Evolutionary conservation across 2,113 vertebrate genomes (phyloP).

Genomic region (Sphaerodactylus townsendi): DNA sequence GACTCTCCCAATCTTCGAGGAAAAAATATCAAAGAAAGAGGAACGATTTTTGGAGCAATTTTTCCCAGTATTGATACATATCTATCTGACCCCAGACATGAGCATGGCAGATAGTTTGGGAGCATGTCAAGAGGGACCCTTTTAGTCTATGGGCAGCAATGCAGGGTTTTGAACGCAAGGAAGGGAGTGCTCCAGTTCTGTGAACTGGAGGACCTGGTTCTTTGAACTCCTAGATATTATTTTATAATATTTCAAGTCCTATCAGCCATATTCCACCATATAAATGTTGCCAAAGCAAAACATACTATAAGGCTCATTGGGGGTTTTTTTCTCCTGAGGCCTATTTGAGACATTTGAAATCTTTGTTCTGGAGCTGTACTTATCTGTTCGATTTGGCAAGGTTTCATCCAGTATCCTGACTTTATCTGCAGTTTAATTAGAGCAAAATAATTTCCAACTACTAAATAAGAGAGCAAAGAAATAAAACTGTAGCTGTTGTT

Average conservation of each 20-base stretch:
- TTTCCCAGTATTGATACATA: not conserved
- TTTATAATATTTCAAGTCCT: not conserved
- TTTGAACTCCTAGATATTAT: not conserved
- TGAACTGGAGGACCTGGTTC: not conserved
- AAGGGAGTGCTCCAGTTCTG: not conserved
- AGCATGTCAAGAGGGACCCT: not conserved
- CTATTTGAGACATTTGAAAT: not conserved
- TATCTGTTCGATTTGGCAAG: constrained; percentile 35
- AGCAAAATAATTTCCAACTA: constrained; percentile 39
- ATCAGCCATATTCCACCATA: not conserved
- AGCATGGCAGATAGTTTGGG: too few species aligned
- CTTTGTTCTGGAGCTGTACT: constrained; percentile 17
- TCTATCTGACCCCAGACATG: not conserved
- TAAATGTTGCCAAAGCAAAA: not conserved
- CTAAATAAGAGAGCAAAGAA: constrained; percentile 30
- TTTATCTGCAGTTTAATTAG: constrained; percentile 52
- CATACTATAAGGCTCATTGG: not conserved
- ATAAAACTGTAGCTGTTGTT: constrained; percentile 20
- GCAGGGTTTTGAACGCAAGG: not conserved
- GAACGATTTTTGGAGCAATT: not conserved
- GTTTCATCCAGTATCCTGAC: constrained; percentile 44
- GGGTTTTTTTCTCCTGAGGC: not conserved
- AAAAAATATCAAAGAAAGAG: not conserved
- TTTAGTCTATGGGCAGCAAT: not conserved
- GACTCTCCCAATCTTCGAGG: not conserved